These are phyloP conservation scores for Lingula anatina DNA, from an alignment of 2,888 invertebrate species.

Conservation along the genomic window DNA sequence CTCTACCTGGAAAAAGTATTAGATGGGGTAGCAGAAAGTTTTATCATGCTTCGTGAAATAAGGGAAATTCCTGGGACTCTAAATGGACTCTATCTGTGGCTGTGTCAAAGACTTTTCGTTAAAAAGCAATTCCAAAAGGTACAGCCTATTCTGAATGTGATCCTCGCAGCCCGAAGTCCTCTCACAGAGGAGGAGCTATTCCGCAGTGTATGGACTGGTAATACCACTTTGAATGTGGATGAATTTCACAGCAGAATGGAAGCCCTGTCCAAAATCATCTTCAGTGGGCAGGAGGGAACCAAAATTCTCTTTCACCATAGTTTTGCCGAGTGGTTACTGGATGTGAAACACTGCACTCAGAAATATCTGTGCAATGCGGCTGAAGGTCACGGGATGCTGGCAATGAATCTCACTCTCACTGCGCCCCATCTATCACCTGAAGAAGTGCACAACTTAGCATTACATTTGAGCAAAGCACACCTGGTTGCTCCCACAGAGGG, in stretches of 20 bases:
- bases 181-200: constrained; percentile 71
- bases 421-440: constrained; percentile 48
- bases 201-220: constrained; percentile 75
- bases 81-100: constrained; percentile 90
- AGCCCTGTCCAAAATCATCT: constrained; percentile 55
- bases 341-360: constrained; percentile 96
- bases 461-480: constrained; percentile 52
- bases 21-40: constrained; percentile 88
- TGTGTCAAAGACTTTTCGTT: constrained; percentile 88
- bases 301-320: constrained; percentile 83
- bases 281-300: constrained; percentile 66
- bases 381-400: constrained; percentile 70
- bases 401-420: constrained; percentile 65
- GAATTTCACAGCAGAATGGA: constrained; percentile 37
- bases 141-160: constrained; percentile 68
- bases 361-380: constrained; percentile 73
- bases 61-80: constrained; percentile 91
- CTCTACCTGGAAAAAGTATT: constrained; percentile 51
- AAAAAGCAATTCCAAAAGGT: constrained; percentile 77
- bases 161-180: constrained; percentile 80
- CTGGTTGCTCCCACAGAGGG: constrained; percentile 41
- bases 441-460: constrained; percentile 56
- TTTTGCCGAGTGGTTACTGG: constrained; percentile 89
- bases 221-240: constrained; percentile 61
- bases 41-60: constrained; percentile 81